Evolutionary conservation across 2,888 invertebrate genomes (phyloP).

Genomic region (Meiosimyza decipiens): DNA sequence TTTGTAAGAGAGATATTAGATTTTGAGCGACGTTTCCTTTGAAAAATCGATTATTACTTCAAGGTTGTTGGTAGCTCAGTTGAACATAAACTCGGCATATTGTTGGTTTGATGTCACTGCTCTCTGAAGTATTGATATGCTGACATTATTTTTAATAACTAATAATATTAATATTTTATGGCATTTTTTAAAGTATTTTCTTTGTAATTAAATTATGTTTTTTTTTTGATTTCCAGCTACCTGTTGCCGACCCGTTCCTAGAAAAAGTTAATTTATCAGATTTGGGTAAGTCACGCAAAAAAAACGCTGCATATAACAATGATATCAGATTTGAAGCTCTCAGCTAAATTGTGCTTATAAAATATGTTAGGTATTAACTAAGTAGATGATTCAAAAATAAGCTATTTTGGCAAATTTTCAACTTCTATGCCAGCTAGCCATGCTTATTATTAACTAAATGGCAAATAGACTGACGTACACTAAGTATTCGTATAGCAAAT

Average conservation of each 20-base stretch:
- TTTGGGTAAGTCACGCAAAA: conserved; percentile 73
- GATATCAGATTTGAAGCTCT: not conserved
- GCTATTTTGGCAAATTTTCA: conserved; percentile 32
- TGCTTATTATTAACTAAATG: too few species aligned
- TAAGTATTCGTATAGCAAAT: too few species aligned
- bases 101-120: too few species aligned
- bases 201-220: not conserved
- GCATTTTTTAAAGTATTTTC: not conserved
- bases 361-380: not conserved
- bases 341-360: not conserved
- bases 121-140: too few species aligned
- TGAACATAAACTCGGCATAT: too few species aligned
- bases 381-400: conserved; percentile 14
- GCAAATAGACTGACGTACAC: too few species aligned
- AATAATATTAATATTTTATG: not conserved
- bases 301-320: too few species aligned
- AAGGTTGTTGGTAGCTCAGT: too few species aligned
- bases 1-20: too few species aligned
- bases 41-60: too few species aligned
- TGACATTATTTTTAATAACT: not conserved
- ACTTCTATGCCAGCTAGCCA: not conserved
- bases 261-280: conserved; percentile 85
- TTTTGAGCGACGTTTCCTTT: too few species aligned
- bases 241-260: conserved; percentile 90
- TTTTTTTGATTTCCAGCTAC: conserved; percentile 76